A percentile compares a stretch with the other conserved stretches of the same genome.
Evolutionary conservation across 2,113 vertebrate species (phyloP).

Genomic region (Hyperopisus bebe): DNA sequence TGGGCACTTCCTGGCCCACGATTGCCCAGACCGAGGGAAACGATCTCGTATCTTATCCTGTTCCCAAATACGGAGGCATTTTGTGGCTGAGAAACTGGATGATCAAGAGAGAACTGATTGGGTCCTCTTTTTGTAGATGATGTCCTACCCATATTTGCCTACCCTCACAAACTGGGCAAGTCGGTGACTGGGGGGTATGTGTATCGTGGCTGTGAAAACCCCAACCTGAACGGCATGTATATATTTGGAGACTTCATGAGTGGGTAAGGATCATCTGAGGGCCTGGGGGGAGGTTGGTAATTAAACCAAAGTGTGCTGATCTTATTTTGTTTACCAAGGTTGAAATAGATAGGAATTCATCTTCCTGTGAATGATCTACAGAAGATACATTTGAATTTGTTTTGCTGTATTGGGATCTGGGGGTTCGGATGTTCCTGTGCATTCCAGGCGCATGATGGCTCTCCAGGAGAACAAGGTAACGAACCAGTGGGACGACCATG

Average conservation of each 20-base stretch:
- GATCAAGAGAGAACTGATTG: not conserved
- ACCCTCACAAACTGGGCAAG: constrained; percentile 88
- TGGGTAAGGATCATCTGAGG: constrained; percentile 63
- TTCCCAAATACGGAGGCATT: not conserved
- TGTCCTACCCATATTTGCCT: constrained; percentile 85
- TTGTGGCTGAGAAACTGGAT: not conserved
- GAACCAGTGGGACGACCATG: constrained; percentile 73
- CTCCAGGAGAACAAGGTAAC: constrained; percentile 67
- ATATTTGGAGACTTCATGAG: constrained; percentile 99
- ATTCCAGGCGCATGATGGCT: constrained; percentile 80
- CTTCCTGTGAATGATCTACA: not conserved
- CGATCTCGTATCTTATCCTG: not conserved
- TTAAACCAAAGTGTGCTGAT: not conserved
- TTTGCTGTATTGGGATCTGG: not conserved
- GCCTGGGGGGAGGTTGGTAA: not conserved
- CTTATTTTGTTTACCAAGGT: not conserved
- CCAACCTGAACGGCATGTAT: constrained; percentile 91
- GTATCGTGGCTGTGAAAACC: constrained; percentile 86
- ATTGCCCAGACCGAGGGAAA: not conserved
- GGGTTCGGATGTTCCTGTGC: not conserved
- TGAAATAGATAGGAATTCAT: not conserved
- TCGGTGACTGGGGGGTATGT: constrained; percentile 89
- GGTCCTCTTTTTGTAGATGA: constrained; percentile 63
- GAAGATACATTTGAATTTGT: not conserved
- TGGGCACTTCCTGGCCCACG: not conserved